Conservation (phyloP, 2,888 invertebrate species). For the Acanthosepion lycidas region DNA sequence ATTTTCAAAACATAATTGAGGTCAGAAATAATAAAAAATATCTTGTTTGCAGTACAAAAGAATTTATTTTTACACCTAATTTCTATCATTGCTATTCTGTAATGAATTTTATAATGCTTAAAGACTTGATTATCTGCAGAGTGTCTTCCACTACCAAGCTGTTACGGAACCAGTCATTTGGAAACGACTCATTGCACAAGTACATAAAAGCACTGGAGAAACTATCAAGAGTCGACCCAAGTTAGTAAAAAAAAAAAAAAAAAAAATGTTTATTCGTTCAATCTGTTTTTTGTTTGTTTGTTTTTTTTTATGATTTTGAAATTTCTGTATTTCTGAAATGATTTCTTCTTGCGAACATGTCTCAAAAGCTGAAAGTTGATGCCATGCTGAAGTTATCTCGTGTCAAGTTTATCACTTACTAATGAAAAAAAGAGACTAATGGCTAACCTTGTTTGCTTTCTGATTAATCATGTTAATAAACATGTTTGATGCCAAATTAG, state of each 20-base stretch:
- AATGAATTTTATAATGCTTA: not conserved
- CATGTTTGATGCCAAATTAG: too few species aligned
- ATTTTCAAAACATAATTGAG: too few species aligned
- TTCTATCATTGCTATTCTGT: not conserved
- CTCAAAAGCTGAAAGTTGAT: too few species aligned
- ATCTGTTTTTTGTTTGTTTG: not conserved
- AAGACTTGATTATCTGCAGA: constrained; percentile 69
- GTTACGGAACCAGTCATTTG: constrained; percentile 92
- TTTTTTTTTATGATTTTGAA: not conserved
- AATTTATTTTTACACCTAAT: not conserved
- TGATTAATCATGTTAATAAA: too few species aligned
- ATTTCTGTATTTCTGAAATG: too few species aligned
- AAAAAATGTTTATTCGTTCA: too few species aligned
- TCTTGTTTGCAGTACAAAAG: not conserved
- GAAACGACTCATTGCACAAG: constrained; percentile 86
- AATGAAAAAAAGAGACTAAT: too few species aligned
- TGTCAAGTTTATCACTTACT: too few species aligned
- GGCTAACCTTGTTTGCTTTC: too few species aligned
- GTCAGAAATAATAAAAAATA: not conserved
- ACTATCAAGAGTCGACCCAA: constrained; percentile 92
- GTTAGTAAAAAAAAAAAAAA: constrained; percentile 61
- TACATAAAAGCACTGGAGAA: constrained; percentile 94
- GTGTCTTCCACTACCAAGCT: constrained; percentile 92
- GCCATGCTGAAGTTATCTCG: too few species aligned
- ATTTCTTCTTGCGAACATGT: too few species aligned